Base-by-base conservation (phyloP, 2,888 invertebrate genomes). In the Nysson spinosus region DNA sequence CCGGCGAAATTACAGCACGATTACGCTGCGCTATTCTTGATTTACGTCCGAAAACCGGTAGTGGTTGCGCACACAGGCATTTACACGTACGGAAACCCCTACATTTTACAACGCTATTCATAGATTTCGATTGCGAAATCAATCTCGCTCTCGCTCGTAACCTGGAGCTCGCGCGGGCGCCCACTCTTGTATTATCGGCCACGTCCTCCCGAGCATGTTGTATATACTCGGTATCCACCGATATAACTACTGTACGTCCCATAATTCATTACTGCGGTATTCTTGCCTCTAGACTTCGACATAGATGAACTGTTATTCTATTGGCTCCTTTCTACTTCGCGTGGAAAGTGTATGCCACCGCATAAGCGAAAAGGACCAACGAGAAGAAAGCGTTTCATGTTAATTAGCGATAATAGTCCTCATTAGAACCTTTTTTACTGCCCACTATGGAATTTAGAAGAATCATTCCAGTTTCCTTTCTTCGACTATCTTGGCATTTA, bases 91-190 rank as follows among this genome's bases (percentile, higher is more conserved):
- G 17, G 5, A 19, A 11, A n/a, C 22, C 34, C 17, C 30, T n/a
- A 22, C 62, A 34, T 71, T 77, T 76, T 71, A 64, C 66, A 64
- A 50, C 61, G 71, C 74, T 76, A 76, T 76, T 77, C 77, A 77
- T 76, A 63, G 69, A 42, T 58, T 71, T 70, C 78, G 67, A 75
- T 78, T 78, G 79, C 72, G 70, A 77, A 78, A 78, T 78, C 78
- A 78, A 78, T 78, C 77, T 72, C 68, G 66, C 56, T 74, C 72
- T 66, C 63, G 71, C 72, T 77, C 67, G 66, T 73, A 77, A 77
- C 70, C 39, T 39, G 54, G 55, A 63, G 66, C 57, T 28, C 32
- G 54, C 26, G 34, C 50, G 26, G 16, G 58, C 63, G 65, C 56
- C 50, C 62, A 65, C 68, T 61, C 60, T 68, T 24, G 20, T 17